A percentile compares a stretch with the other conserved stretches of the same genome.
phyloP scores from a whole-genome alignment of 2,113 vertebrate genomes.

The Vicugna pacos region DNA sequence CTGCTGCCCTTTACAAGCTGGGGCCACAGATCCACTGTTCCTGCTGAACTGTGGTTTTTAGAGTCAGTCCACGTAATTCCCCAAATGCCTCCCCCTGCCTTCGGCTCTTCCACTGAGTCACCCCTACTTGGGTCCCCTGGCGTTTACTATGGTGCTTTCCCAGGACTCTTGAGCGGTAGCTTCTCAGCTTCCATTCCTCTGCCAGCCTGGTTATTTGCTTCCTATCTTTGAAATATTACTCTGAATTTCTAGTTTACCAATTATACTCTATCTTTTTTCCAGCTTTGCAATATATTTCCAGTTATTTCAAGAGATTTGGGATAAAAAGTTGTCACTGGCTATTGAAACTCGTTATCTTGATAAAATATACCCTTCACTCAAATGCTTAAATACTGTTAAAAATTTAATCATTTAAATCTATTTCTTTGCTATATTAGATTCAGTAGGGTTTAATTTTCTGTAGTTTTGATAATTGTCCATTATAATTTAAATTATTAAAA shows the following conservation, averaged over 20 bases:
- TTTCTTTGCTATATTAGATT: background rate
- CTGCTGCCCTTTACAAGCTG: too few relatives aligned
- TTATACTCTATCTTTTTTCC: background rate
- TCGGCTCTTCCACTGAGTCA: background rate
- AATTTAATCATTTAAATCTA: background rate
- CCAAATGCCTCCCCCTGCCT: fast-evolving
- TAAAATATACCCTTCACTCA: background rate
- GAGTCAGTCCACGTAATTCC: background rate
- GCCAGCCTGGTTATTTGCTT: background rate
- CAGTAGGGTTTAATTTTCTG: background rate
- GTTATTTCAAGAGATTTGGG: background rate
- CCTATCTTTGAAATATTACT: background rate
- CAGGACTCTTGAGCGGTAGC: background rate
- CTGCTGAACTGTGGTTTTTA: background rate
- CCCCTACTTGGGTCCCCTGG: fast-evolving
- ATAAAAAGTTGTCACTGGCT: background rate
- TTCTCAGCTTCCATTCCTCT: background rate
- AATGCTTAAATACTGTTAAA: background rate
- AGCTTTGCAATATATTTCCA: background rate
- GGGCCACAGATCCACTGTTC: fast-evolving
- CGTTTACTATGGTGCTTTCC: background rate
- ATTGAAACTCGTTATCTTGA: background rate
- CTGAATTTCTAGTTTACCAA: background rate
- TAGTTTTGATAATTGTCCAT: background rate
- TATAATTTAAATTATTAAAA: background rate